These are phyloP conservation scores for Engystomops pustulosus DNA, from an alignment of 2,113 vertebrate species.

Conservation along the genomic window DNA sequence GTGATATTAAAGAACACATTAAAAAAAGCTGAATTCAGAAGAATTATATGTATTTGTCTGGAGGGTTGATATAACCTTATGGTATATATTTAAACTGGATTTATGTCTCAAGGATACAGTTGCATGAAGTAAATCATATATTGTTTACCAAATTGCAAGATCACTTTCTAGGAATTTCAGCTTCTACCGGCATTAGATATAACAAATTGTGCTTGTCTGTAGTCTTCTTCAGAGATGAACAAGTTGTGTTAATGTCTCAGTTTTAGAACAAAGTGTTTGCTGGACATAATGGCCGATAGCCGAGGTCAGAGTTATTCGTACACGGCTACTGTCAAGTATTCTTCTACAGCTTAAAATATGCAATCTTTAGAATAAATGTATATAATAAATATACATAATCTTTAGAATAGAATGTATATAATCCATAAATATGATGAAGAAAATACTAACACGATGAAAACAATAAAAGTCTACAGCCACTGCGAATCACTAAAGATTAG, in stretches of 20 bases:
- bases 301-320: neutral
- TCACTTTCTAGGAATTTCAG: slow-evolving; percentile 34
- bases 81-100: neutral
- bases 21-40: no score
- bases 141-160: slow-evolving; percentile 28
- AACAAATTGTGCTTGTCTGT: slow-evolving; percentile 21
- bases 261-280: slow-evolving; percentile 17
- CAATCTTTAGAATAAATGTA: neutral
- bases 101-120: slow-evolving; percentile 20
- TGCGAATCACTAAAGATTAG: neutral
- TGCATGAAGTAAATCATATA: neutral
- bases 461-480: neutral
- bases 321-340: neutral
- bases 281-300: neutral
- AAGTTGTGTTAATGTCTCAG: neutral
- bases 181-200: neutral
- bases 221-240: neutral
- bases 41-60: slow-evolving; percentile 4
- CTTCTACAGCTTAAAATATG: neutral
- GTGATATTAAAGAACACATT: no score
- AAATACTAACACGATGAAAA: neutral
- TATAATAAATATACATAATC: neutral
- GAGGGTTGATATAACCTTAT: no score
- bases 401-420: neutral
- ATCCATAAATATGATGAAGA: no score